Evolutionary conservation across 2,797 vertebrate genomes (phyloP).

Genomic region (Eulemur mongoz): DNA sequence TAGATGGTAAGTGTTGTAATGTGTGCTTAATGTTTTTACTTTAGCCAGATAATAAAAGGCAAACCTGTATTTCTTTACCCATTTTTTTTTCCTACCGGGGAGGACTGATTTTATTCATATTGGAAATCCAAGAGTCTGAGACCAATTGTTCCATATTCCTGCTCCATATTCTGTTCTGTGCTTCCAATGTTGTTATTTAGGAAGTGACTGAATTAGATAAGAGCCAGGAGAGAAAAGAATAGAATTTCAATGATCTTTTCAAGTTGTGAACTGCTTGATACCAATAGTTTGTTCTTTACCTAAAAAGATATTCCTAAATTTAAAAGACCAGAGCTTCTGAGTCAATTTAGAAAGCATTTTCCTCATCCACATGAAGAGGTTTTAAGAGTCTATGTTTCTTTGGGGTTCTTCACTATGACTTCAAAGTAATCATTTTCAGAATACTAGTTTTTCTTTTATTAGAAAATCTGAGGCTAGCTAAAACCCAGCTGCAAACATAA

Average conservation of each 20-base stretch:
- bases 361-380: not conserved
- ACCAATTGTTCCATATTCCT: not conserved
- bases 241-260: not conserved
- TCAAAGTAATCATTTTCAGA: conserved; percentile 9
- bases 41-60: not conserved
- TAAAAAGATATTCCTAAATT: not conserved
- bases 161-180: not conserved
- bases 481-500: not conserved
- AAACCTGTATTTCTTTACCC: not conserved
- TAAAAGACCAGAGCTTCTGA: not conserved
- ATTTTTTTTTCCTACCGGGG: not conserved
- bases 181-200: not conserved
- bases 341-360: not conserved
- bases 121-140: not conserved
- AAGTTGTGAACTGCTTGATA: not conserved
- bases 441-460: not conserved
- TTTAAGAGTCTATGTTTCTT: not conserved
- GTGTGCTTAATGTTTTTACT: not conserved
- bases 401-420: not conserved
- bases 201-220: not conserved
- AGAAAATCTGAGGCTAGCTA: not conserved
- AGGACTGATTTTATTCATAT: not conserved
- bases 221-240: not conserved
- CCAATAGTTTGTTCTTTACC: not conserved
- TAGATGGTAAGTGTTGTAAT: not conserved